Evolutionary conservation across 2,888 invertebrate species (phyloP).

Genomic region (Scelioninae gen. 1): DNA sequence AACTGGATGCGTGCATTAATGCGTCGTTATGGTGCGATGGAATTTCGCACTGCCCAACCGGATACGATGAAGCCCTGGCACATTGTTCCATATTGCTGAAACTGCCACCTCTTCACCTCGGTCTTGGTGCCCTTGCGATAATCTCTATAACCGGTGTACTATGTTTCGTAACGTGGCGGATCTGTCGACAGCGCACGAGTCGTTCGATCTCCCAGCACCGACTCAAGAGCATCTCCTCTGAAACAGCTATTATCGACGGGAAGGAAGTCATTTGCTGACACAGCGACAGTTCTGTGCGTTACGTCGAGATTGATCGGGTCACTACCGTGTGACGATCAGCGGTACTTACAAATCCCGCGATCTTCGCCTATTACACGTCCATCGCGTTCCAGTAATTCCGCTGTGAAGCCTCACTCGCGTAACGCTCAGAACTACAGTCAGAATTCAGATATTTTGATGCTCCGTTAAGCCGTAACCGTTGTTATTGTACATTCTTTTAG

Average conservation of each 20-base stretch:
- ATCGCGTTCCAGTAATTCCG: slow-evolving; percentile 63
- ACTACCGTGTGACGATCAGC: slow-evolving; percentile 92
- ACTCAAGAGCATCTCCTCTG: slow-evolving; percentile 91
- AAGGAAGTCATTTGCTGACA: slow-evolving; percentile 98
- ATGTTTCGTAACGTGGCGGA: slow-evolving; percentile 80
- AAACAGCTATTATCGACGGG: slow-evolving; percentile 93
- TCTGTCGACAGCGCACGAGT: slow-evolving; percentile 88
- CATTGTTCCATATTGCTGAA: slow-evolving; percentile 92
- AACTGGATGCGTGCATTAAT: slow-evolving; percentile 83
- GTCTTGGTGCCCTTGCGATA: slow-evolving; percentile 84
- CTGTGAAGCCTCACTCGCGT: slow-evolving; percentile 73
- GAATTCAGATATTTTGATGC: slow-evolving; percentile 16
- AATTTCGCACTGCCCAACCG: slow-evolving; percentile 84
- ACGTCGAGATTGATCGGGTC: slow-evolving; percentile 95
- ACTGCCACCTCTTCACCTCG: slow-evolving; percentile 90
- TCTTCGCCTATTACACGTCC: slow-evolving; percentile 61
- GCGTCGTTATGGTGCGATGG: slow-evolving; percentile 85
- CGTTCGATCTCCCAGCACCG: slow-evolving; percentile 92
- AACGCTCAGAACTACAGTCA: slow-evolving; percentile 80
- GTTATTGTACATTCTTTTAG: slow-evolving; percentile 60
- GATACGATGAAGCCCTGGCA: slow-evolving; percentile 90
- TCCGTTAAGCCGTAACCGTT: slow-evolving; percentile 36
- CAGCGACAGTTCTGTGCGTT: slow-evolving; percentile 97
- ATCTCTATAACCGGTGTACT: slow-evolving; percentile 80
- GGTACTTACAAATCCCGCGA: slow-evolving; percentile 62